Evolutionary conservation across 1,140 invertebrate species (phyloP).

Genomic region (Papilio helenus): DNA sequence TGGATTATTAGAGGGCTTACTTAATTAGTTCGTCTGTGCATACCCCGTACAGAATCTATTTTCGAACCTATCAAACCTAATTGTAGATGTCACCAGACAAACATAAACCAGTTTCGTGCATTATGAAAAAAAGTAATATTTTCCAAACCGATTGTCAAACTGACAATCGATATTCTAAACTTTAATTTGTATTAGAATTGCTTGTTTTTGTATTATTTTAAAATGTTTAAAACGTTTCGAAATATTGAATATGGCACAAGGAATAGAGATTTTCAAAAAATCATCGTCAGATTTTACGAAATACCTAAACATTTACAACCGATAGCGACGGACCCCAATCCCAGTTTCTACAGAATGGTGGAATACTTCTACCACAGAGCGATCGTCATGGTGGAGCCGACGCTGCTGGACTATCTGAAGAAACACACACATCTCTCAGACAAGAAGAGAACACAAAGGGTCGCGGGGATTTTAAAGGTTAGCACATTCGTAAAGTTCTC

Average conservation of each 20-base stretch:
- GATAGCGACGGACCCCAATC: constrained; percentile 85
- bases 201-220: neutral
- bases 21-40: too few relatives aligned
- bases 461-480: constrained; percentile 87
- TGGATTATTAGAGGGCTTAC: too few relatives aligned
- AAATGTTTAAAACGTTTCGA: constrained; percentile 28
- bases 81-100: neutral
- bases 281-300: constrained; percentile 68
- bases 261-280: constrained; percentile 3
- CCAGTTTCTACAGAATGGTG: constrained; percentile 88
- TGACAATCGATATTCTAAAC: constrained; percentile 9
- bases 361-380: constrained; percentile 89
- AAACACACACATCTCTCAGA: constrained; percentile 83
- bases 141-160: neutral
- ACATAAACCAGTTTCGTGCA: neutral
- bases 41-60: neutral
- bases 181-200: neutral
- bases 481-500: neutral
- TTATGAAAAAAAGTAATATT: neutral
- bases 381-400: constrained; percentile 85
- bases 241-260: constrained; percentile 17
- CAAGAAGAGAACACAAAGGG: constrained; percentile 86
- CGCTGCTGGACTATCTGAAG: constrained; percentile 86
- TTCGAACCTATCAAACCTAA: constrained; percentile 2
- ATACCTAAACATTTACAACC: constrained; percentile 85